Percentiles rank a stretch among this genome's conserved stretches.
Conservation (phyloP, 2,113 vertebrate species). For the Varanus komodoensis region DNA sequence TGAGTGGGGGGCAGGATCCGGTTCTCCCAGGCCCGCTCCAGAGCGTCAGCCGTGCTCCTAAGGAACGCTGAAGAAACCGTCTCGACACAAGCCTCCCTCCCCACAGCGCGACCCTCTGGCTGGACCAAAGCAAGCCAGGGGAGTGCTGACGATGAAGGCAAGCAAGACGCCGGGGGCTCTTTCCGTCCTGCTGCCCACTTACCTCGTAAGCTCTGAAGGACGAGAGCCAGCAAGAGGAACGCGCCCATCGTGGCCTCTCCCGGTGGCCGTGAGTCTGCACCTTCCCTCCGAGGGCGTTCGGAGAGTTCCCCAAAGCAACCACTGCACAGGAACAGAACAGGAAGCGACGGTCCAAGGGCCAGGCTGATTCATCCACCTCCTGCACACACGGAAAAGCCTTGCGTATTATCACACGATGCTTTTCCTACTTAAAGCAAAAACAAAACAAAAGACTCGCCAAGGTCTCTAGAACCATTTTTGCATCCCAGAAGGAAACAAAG, state of each 20-base stretch:
- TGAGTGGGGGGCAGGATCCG: no score
- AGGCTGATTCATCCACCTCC: no score
- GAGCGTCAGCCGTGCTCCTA: no score
- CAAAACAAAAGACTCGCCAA: not conserved
- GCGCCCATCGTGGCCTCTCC: not conserved
- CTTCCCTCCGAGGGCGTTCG: no score
- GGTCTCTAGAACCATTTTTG: not conserved
- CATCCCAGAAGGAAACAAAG: not conserved
- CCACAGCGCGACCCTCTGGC: no score
- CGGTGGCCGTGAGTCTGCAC: not conserved
- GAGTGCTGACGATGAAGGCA: no score
- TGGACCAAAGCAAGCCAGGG: no score
- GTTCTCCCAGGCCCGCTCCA: no score
- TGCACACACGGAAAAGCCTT: not conserved
- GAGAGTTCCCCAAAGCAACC: not conserved
- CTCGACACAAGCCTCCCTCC: no score
- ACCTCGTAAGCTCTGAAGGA: not conserved
- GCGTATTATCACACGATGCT: no score
- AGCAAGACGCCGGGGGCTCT: no score
- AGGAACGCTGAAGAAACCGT: no score
- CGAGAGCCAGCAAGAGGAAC: not conserved
- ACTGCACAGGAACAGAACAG: not conserved
- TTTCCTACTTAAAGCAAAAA: not conserved
- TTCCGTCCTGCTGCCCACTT: not conserved
- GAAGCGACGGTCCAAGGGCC: not conserved